Evolutionary conservation across 2,888 invertebrate genomes (phyloP), one percentile per base, ranked within the genome.

Genomic region (Aleiodes testaceus): DNA sequence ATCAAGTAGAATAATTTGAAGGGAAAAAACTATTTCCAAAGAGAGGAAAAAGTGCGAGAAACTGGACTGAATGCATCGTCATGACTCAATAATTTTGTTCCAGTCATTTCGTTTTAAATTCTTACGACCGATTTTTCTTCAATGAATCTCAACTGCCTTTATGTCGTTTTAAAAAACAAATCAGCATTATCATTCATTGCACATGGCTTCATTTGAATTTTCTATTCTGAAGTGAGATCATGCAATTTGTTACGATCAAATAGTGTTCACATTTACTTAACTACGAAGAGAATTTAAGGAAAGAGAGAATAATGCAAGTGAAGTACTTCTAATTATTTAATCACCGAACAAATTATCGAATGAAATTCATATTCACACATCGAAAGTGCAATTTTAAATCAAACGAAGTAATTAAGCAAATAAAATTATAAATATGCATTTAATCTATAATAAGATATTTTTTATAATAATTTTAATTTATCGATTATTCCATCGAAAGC

Each of bases 131-230:
- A 42, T 59, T 59, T 53, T 26, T 53, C 9, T 36, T 9, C 9
- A 30, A 53, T 26, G 26, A 53, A 53, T n/a, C 53, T 26, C 59
- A 42, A 36, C 42, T 59, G 59, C 55, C 55, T 55, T 55, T 7
- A 30, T 36, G 6, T 36, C 36, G 36, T 36, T 36, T 26, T 26
- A 26, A 11, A 36, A 36, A 36, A 36, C 6, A 36, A 36, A 12
- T 7, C 16, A 11, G 16, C 52, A 12, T 20, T 52, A 22, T 52
- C 52, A 52, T 22, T 52, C 20, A 7, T 36, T 36, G 9, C 20
- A 2, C 53, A 52, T 52, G 52, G 22, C 22, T 52, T 52, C 20
- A 52, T 22, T 20, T 26, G 14, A 22, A 53, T 53, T 53, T 53
- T 20, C 22, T n/a, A 22, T 11, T 53, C 20, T 11, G 30, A n/a